Conservation (phyloP, 2,888 invertebrate species). For the Protodeltote pygarga region DNA sequence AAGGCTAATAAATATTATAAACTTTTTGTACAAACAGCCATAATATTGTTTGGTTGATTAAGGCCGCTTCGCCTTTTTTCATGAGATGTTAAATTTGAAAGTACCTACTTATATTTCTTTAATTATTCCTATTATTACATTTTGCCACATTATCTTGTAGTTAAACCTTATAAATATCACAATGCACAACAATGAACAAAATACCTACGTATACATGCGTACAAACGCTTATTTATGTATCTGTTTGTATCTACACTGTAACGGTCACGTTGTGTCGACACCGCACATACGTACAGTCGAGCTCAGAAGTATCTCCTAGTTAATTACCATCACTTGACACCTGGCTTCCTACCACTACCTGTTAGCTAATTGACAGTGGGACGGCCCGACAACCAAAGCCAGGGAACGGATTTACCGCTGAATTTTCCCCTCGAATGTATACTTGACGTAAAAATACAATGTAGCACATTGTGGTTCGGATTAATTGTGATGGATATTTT, state of each 20-base stretch:
- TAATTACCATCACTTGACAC: slow-evolving; percentile 82
- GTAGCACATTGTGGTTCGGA: slow-evolving; percentile 9
- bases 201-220: background rate
- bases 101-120: too few relatives aligned
- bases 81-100: too few relatives aligned
- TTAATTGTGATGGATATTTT: slow-evolving; percentile 11
- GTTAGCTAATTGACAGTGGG: slow-evolving; percentile 80
- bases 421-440: slow-evolving; percentile 53
- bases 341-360: slow-evolving; percentile 70
- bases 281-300: slow-evolving; percentile 27
- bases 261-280: slow-evolving; percentile 28
- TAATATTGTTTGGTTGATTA: too few relatives aligned
- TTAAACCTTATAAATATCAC: background rate
- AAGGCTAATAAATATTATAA: too few relatives aligned
- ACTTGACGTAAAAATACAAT: slow-evolving; percentile 35
- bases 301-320: slow-evolving; percentile 60
- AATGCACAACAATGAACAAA: too few relatives aligned
- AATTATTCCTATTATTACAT: too few relatives aligned
- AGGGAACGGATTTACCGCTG: slow-evolving; percentile 65
- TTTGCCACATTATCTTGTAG: too few relatives aligned
- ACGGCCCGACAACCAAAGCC: slow-evolving; percentile 70
- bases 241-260: slow-evolving; percentile 8
- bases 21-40: too few relatives aligned
- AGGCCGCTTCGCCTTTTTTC: too few relatives aligned
- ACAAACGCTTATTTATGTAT: background rate